Evolutionary conservation across 2,888 invertebrate genomes (phyloP).

Genomic region (Melipona beecheii): DNA sequence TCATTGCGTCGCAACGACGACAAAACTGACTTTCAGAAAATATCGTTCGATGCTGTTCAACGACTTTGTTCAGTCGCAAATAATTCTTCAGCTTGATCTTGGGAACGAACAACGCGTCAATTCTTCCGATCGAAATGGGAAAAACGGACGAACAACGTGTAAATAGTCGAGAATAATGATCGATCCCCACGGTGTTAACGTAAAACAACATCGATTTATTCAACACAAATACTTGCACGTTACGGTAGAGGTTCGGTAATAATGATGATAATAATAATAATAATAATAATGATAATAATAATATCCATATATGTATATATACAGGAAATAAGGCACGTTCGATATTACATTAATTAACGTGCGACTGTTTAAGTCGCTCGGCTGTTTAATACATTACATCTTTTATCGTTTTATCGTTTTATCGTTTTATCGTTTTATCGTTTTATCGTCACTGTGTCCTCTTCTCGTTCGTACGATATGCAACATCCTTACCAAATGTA

Average conservation of each 20-base stretch:
- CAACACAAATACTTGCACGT: slow-evolving; percentile 82
- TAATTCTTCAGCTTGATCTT: too few species aligned
- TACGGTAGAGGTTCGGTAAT: slow-evolving; percentile 77
- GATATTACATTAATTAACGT: slow-evolving; percentile 82
- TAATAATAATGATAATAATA: slow-evolving; percentile 77
- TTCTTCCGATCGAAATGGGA: background rate
- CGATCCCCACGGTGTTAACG: slow-evolving; percentile 69
- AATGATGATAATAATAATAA: slow-evolving; percentile 78
- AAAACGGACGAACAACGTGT: slow-evolving; percentile 2
- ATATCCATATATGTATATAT: slow-evolving; percentile 72
- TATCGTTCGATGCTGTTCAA: background rate
- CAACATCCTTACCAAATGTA: slow-evolving; percentile 81
- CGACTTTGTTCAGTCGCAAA: too few species aligned
- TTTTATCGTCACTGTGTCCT: slow-evolving; percentile 71
- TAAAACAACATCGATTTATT: slow-evolving; percentile 84
- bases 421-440: slow-evolving; percentile 71
- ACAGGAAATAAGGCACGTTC: slow-evolving; percentile 83
- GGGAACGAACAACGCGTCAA: background rate
- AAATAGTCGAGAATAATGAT: slow-evolving; percentile 22
- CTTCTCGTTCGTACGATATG: slow-evolving; percentile 78
- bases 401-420: slow-evolving; percentile 70
- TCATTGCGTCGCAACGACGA: slow-evolving; percentile 25
- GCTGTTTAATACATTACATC: slow-evolving; percentile 58
- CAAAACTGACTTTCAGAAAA: background rate
- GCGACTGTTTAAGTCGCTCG: slow-evolving; percentile 70